Base-by-base conservation (phyloP, 2,888 invertebrate genomes). In the Campopleginae sp. region DNA sequence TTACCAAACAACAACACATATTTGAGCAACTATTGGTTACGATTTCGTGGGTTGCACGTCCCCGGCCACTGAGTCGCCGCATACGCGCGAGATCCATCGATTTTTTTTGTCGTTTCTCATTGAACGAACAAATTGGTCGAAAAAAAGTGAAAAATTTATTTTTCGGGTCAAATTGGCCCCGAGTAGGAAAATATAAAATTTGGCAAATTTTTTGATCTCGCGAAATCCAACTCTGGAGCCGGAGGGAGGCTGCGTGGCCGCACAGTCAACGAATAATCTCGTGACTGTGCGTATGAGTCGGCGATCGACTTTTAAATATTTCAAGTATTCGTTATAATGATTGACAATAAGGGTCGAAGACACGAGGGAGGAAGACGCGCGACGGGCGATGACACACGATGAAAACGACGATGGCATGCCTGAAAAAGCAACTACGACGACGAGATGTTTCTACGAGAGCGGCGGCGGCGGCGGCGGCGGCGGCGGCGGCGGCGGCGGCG, bases 1-100 rank as follows among this genome's bases (percentile, higher is more conserved):
- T 65, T 76, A 82, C 78, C 81, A 82, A 75, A 85, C 77, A 48
- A 79, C 82, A 71, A 82, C 75, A 82, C 72, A 76, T 44, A 85
- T 79, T 82, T 85, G 79, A 85, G 85, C 85, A 85, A 82, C 85
- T 85, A 85, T 85, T 72, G 51, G 54, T 79, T 66, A 79, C 77
- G 77, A 77, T 63, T 65, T 51, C 54, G 75, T 75, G 46, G 48
- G 78, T 81, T 75, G 74, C 80, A 72, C 12, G 66, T 5, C 31
- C 72, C 77, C n/a, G 81, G 27, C 63, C 74, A 65, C 31, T 23
- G 61, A 75, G 61, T 74, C 1, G n/a, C n/a, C n/a, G 58, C 14
- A 27, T 58, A 14, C 6, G 58, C 54, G 58, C 54, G 10, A 54
- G 4, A 23, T 27, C 14, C 5, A 58, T 58, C 27, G 27, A 27